A percentile compares a stretch with the other conserved stretches of the same genome.
These are phyloP conservation scores for Mugil cephalus DNA, from an alignment of 2,113 vertebrate genomes.

Conservation along the genomic window DNA sequence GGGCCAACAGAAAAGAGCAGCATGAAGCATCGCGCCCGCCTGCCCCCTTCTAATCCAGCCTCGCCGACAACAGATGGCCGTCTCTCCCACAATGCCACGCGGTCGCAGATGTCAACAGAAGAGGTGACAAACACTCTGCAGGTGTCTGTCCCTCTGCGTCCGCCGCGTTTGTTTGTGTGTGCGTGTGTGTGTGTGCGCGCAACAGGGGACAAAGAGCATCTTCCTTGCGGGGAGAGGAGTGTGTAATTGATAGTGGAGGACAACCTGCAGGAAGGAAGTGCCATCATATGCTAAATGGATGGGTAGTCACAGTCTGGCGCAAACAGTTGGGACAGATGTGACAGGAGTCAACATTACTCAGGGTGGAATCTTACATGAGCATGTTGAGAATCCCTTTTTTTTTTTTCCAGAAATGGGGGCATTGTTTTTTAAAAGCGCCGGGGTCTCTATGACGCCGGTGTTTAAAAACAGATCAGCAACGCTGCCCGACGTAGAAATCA, in stretches of 20 bases:
- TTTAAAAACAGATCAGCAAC: not conserved
- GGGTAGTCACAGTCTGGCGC: conserved; percentile 60
- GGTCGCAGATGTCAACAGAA: conserved; percentile 78
- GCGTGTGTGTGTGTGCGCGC: conserved; percentile 45
- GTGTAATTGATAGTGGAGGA: conserved; percentile 79
- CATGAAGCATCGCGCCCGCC: conserved; percentile 58
- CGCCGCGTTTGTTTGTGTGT: conserved; percentile 9
- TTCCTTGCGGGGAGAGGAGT: conserved; percentile 64
- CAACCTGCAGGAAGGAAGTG: conserved; percentile 73
- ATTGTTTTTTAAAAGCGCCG: conserved; percentile 6
- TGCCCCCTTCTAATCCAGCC: conserved; percentile 71
- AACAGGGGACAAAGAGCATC: conserved; percentile 69
- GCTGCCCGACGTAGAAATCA: not conserved
- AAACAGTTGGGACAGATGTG: conserved; percentile 61
- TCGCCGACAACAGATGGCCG: conserved; percentile 77
- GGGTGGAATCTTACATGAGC: conserved; percentile 32
- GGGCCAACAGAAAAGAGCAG: conserved; percentile 73
- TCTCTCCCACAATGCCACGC: conserved; percentile 78
- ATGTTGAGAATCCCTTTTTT: conserved; percentile 3
- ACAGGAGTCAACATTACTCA: conserved; percentile 42
- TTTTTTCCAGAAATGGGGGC: not conserved
- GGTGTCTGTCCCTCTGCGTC: conserved; percentile 78
- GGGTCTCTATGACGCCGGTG: not conserved
- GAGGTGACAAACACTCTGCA: conserved; percentile 82
- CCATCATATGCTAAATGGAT: conserved; percentile 70